Evolutionary conservation across 2,888 invertebrate species (phyloP).

Genomic region (Eilema depressum): DNA sequence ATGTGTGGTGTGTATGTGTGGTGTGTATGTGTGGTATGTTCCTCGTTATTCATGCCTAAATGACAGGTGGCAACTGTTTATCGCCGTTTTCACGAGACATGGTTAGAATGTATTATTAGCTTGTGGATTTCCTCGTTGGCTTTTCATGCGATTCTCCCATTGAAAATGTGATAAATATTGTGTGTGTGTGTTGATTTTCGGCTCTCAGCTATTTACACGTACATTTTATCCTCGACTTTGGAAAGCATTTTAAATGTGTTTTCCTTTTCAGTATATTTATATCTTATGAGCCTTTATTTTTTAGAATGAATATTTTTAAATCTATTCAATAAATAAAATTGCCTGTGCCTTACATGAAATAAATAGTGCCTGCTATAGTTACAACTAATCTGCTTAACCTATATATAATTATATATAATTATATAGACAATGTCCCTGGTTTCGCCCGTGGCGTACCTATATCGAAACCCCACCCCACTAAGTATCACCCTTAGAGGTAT

Average conservation of each 20-base stretch:
- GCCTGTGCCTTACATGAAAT: no score
- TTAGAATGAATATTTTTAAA: no score
- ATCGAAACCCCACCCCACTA: no score
- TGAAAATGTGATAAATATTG: conserved; percentile 6
- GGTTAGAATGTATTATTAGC: conserved; percentile 31
- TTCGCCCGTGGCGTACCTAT: no score
- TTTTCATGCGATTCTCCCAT: conserved; percentile 11
- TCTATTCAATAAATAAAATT: no score
- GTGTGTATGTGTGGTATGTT: conserved; percentile 7
- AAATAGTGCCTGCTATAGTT: no score
- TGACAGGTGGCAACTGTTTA: conserved; percentile 34
- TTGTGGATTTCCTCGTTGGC: conserved; percentile 16
- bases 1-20: conserved; percentile 3
- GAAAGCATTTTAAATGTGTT: background rate
- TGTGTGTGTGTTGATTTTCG: conserved; percentile 1
- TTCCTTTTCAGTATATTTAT: background rate
- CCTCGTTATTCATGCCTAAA: conserved; percentile 19
- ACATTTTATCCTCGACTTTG: background rate
- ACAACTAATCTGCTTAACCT: no score
- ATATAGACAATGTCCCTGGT: no score
- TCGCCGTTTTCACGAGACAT: conserved; percentile 23
- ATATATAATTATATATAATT: no score
- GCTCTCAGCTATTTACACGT: background rate
- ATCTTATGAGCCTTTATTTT: no score
- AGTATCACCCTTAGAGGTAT: no score